phyloP scores from a whole-genome alignment of 92 coral and sea anemone genomes.

The Epizoanthus ramosus region DNA sequence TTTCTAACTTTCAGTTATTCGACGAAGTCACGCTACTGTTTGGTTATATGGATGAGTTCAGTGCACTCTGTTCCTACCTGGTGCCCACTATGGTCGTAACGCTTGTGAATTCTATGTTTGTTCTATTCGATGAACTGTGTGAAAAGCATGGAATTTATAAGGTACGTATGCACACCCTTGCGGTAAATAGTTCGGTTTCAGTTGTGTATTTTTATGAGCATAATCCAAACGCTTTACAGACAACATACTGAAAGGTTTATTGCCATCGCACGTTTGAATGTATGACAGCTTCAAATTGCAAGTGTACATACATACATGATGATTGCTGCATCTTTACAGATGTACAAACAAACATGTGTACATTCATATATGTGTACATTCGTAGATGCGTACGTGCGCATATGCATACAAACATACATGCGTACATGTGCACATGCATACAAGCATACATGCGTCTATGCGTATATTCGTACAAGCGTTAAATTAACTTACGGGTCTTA shows the following conservation, averaged over 20 bases:
- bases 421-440: too few relatives aligned
- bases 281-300: too few relatives aligned
- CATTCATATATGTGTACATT: too few relatives aligned
- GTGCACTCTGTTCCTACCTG: constrained; percentile 61
- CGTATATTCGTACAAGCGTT: too few relatives aligned
- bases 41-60: constrained; percentile 80
- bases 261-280: too few relatives aligned
- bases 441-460: too few relatives aligned
- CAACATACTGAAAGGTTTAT: background rate
- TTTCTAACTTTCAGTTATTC: constrained; percentile 52
- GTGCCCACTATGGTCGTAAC: constrained; percentile 70
- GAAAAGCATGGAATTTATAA: constrained; percentile 82
- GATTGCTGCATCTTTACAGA: too few relatives aligned
- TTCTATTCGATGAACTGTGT: constrained; percentile 69
- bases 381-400: too few relatives aligned
- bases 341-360: too few relatives aligned
- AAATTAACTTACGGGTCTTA: too few relatives aligned
- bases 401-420: too few relatives aligned
- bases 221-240: background rate
- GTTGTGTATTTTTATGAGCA: background rate
- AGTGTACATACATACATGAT: too few relatives aligned
- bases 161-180: constrained; percentile 17
- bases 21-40: constrained; percentile 84
- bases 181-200: background rate
- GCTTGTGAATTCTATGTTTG: constrained; percentile 75